Percentiles rank a stretch among this genome's conserved stretches.
Evolutionary conservation across 2,888 invertebrate species (phyloP).

Genomic region (Spialia ferax): DNA sequence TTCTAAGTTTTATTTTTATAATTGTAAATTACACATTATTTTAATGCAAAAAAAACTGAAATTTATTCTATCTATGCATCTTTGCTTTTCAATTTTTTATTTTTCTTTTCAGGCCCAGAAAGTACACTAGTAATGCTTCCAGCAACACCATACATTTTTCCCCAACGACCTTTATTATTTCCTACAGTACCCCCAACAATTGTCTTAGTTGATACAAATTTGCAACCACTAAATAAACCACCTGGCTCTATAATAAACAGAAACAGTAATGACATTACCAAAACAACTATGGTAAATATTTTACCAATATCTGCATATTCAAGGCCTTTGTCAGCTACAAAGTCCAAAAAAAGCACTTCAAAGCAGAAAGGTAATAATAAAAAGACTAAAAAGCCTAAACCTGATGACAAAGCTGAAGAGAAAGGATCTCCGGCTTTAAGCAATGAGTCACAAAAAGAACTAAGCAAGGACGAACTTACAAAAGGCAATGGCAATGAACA

Average conservation of each 20-base stretch:
- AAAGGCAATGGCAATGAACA: conserved; percentile 26
- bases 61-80: too few species aligned
- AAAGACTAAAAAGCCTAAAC: conserved; percentile 47
- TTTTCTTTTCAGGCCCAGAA: conserved; percentile 68
- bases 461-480: conserved; percentile 11
- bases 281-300: conserved; percentile 82
- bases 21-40: too few species aligned
- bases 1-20: too few species aligned
- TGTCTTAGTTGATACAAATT: conserved; percentile 71
- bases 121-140: conserved; percentile 77
- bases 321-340: conserved; percentile 70
- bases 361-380: conserved; percentile 56
- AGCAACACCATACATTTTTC: conserved; percentile 76
- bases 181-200: conserved; percentile 75
- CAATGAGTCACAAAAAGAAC: conserved; percentile 13
- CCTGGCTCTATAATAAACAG: conserved; percentile 66
- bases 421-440: conserved; percentile 8
- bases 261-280: conserved; percentile 73
- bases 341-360: conserved; percentile 64
- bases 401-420: conserved; percentile 28
- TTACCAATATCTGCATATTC: conserved; percentile 83
- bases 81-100: not conserved
- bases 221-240: conserved; percentile 68
- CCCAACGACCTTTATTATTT: conserved; percentile 75
- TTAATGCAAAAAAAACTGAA: too few species aligned